Conservation (phyloP, 2,888 invertebrate genomes). For the Scrobipalpa atriplicella region DNA sequence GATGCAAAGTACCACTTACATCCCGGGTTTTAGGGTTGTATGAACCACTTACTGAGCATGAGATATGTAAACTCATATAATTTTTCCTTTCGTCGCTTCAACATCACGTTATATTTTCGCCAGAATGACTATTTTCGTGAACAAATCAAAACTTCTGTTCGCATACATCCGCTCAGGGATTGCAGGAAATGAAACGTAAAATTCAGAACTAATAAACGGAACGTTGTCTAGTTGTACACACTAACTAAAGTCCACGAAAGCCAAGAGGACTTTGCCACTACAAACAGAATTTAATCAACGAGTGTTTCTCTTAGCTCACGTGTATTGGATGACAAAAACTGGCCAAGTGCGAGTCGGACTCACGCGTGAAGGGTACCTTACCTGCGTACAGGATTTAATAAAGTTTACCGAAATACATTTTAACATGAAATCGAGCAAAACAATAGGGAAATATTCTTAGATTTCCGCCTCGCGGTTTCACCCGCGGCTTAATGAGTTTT, state of each 20-base stretch:
- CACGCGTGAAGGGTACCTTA: no score
- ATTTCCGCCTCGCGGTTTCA: no score
- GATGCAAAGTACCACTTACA: no score
- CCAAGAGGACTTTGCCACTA: not conserved
- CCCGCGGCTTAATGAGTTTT: no score
- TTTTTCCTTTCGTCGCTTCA: not conserved
- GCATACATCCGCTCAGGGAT: not conserved
- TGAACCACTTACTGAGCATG: no score
- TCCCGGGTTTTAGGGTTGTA: no score
- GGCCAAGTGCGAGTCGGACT: not conserved
- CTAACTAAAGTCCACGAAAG: not conserved
- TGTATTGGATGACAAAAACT: not conserved
- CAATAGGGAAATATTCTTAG: no score
- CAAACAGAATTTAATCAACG: conserved; percentile 16
- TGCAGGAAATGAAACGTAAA: conserved; percentile 1
- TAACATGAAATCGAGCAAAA: no score
- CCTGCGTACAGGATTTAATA: no score
- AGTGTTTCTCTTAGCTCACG: not conserved
- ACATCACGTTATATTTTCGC: not conserved
- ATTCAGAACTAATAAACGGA: conserved; percentile 1
- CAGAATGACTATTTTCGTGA: not conserved
- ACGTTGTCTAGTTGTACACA: conserved; percentile 3
- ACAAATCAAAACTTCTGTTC: not conserved
- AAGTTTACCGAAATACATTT: no score
- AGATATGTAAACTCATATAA: not conserved